A percentile compares a stretch with the other conserved stretches of the same genome.
Conservation (phyloP, 2,113 vertebrate species). For the Beaufortia kweichowensis region DNA sequence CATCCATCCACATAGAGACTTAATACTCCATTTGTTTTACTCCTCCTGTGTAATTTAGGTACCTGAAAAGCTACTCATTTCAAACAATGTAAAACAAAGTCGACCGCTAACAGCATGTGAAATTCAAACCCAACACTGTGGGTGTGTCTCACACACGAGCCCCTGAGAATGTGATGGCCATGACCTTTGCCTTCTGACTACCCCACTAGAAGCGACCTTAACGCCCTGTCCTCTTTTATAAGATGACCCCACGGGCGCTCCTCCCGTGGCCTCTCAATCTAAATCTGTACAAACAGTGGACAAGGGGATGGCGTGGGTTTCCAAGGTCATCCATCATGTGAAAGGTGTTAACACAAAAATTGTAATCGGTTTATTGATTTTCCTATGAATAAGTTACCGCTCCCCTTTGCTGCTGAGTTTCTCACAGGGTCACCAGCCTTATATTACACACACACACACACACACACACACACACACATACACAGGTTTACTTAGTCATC, state of each 20-base stretch:
- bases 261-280: slow-evolving; percentile 56
- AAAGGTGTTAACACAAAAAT: slow-evolving; percentile 1
- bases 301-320: slow-evolving; percentile 41
- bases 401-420: slow-evolving; percentile 39
- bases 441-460: neutral
- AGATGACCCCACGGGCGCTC: slow-evolving; percentile 32
- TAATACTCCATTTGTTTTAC: neutral
- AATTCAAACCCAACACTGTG: neutral
- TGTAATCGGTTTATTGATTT: slow-evolving; percentile 54
- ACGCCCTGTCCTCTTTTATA: slow-evolving; percentile 26
- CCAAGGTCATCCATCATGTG: slow-evolving; percentile 40
- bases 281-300: slow-evolving; percentile 54
- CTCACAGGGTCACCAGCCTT: neutral
- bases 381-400: slow-evolving; percentile 43
- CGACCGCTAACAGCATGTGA: neutral
- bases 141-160: slow-evolving; percentile 20
- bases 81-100: slow-evolving; percentile 31
- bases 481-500: no score
- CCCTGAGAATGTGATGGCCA: neutral
- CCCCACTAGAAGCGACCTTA: slow-evolving; percentile 29
- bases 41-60: neutral
- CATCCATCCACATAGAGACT: no score
- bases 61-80: neutral
- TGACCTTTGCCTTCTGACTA: slow-evolving; percentile 35
- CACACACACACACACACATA: neutral